phyloP scores from a whole-genome alignment of 2,113 vertebrate species.

The Dissostichus mawsoni region DNA sequence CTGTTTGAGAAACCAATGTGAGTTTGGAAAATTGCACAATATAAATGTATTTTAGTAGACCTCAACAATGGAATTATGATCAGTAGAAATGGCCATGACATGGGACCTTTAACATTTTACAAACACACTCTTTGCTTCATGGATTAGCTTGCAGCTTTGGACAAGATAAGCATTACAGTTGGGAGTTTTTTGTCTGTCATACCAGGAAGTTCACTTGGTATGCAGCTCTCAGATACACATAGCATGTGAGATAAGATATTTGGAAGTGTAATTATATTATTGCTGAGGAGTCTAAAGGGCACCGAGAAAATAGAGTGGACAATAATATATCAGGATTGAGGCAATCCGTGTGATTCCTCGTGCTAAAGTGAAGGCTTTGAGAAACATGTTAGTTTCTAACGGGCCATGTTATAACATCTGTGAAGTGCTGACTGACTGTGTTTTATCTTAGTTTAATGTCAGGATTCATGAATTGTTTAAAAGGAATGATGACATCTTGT shows the following conservation, averaged over 20 bases:
- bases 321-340: not conserved
- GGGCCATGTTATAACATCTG: slow-evolving; percentile 42
- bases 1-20: too few species aligned
- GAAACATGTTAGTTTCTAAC: slow-evolving; percentile 13
- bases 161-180: slow-evolving; percentile 3
- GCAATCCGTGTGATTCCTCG: not conserved
- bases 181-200: not conserved
- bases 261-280: not conserved
- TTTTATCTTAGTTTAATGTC: slow-evolving; percentile 15
- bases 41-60: too few species aligned
- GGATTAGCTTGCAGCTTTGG: not conserved
- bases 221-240: not conserved
- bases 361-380: slow-evolving; percentile 17
- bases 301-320: not conserved
- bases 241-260: slow-evolving; percentile 8
- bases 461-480: slow-evolving; percentile 19
- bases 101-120: not conserved
- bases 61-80: too few species aligned
- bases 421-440: slow-evolving; percentile 43
- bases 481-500: not conserved
- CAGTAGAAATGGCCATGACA: too few species aligned
- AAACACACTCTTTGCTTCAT: not conserved
- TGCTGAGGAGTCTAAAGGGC: not conserved
- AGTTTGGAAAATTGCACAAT: too few species aligned
- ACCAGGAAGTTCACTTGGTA: not conserved